A percentile compares a stretch with the other conserved stretches of the same genome.
Evolutionary conservation across 2,888 invertebrate species (phyloP).

Genomic region (Portevinia maculata): DNA sequence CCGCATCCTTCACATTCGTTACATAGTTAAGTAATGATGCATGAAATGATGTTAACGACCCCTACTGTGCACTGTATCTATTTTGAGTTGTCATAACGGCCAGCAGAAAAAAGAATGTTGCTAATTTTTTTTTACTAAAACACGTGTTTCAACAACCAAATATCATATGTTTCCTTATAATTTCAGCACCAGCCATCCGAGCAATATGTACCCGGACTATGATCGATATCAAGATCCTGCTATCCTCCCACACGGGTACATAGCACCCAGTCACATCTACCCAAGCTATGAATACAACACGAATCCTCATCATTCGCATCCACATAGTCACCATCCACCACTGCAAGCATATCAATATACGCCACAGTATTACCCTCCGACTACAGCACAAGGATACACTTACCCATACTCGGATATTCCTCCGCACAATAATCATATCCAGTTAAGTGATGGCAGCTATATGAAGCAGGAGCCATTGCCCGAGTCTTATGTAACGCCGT

Average conservation of each 20-base stretch:
- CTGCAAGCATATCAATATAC: constrained; percentile 68
- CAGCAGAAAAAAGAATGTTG: constrained; percentile 33
- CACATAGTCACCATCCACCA: constrained; percentile 74
- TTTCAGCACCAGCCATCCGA: constrained; percentile 75
- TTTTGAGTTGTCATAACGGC: constrained; percentile 35
- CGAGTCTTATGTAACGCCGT: constrained; percentile 81
- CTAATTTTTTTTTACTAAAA: constrained; percentile 29
- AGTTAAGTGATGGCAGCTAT: constrained; percentile 57
- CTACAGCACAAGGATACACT: constrained; percentile 67
- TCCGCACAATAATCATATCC: constrained; percentile 31
- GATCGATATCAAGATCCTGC: constrained; percentile 76
- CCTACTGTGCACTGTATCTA: constrained; percentile 48
- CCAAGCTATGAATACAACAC: constrained; percentile 75
- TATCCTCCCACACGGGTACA: constrained; percentile 77
- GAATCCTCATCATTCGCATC: constrained; percentile 70
- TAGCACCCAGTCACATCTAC: constrained; percentile 75
- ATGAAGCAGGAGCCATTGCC: constrained; percentile 79
- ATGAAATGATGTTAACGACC: constrained; percentile 80
- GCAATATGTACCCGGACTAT: constrained; percentile 68
- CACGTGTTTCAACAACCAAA: constrained; percentile 12
- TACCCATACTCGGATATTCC: constrained; percentile 51
- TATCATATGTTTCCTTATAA: constrained; percentile 30
- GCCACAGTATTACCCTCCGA: constrained; percentile 72
- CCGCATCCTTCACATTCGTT: constrained; percentile 57
- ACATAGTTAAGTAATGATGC: constrained; percentile 79